A percentile compares a stretch with the other conserved stretches of the same genome.
Conservation (phyloP, 2,888 invertebrate species). For the Morpho helenor region DNA sequence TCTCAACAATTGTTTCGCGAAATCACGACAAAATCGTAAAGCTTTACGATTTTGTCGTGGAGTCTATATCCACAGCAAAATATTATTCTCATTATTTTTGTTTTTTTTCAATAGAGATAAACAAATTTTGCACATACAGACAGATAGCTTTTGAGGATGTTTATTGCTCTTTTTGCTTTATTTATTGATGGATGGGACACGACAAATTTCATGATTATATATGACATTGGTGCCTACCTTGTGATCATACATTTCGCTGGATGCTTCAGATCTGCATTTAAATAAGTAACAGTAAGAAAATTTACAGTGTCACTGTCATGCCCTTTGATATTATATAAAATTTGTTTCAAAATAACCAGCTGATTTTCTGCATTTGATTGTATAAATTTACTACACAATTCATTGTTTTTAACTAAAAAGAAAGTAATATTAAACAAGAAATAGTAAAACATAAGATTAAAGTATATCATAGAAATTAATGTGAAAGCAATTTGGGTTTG, state of each 20-base stretch:
- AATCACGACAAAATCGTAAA: no score
- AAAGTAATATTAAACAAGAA: not conserved
- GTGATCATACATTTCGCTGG: slow-evolving; percentile 60
- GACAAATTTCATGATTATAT: no score
- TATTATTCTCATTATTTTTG: no score
- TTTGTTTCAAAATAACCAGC: slow-evolving; percentile 42
- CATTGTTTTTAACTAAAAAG: slow-evolving; percentile 32
- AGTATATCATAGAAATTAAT: not conserved
- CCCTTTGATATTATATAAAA: slow-evolving; percentile 32
- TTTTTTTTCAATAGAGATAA: no score
- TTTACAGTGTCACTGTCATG: slow-evolving; percentile 29
- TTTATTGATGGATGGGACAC: no score
- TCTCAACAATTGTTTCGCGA: no score
- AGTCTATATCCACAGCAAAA: no score
- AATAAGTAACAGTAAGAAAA: slow-evolving; percentile 49
- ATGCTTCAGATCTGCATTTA: slow-evolving; percentile 57
- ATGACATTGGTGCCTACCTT: slow-evolving; percentile 37
- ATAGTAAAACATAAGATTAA: not conserved
- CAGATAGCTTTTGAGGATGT: no score
- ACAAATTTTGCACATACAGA: no score
- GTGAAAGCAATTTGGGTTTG: no score
- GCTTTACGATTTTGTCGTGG: no score
- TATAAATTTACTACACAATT: slow-evolving; percentile 35
- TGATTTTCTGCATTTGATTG: slow-evolving; percentile 49
- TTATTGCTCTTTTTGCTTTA: no score